Percentiles rank a stretch among this genome's conserved stretches.
phyloP scores from a whole-genome alignment of 2,797 vertebrate species.

The Epinephelus coioides region DNA sequence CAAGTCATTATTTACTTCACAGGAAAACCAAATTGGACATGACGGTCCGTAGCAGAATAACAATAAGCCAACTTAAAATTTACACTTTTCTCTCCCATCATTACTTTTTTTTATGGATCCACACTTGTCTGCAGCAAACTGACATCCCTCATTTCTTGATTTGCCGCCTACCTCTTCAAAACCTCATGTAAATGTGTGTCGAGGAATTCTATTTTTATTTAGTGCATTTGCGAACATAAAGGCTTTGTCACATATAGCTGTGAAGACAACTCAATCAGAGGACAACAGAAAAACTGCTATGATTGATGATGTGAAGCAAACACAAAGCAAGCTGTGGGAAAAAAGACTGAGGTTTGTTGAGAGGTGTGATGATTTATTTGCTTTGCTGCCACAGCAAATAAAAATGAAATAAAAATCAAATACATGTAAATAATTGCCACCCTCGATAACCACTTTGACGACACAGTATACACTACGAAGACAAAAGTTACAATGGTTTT shows the following conservation, averaged over 20 bases:
- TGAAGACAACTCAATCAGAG: slow-evolving; percentile 76
- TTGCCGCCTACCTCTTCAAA: slow-evolving; percentile 69
- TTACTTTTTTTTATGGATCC: slow-evolving; percentile 50
- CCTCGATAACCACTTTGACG: slow-evolving; percentile 22
- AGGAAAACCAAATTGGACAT: slow-evolving; percentile 70
- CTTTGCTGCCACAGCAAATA: slow-evolving; percentile 65
- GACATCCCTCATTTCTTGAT: slow-evolving; percentile 76
- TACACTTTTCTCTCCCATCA: slow-evolving; percentile 43
- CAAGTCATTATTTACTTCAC: slow-evolving; percentile 57
- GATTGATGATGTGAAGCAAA: slow-evolving; percentile 78
- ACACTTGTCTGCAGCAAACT: slow-evolving; percentile 65
- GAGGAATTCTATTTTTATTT: slow-evolving; percentile 81
- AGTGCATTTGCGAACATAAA: slow-evolving; percentile 72
- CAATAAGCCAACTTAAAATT: slow-evolving; percentile 61
- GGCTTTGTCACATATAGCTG: slow-evolving; percentile 71
- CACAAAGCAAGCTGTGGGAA: slow-evolving; percentile 57
- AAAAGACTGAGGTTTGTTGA: slow-evolving; percentile 44
- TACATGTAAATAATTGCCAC: slow-evolving; percentile 39
- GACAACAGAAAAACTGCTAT: slow-evolving; percentile 57
- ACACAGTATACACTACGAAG: background rate
- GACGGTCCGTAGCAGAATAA: slow-evolving; percentile 64
- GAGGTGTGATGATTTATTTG: slow-evolving; percentile 69
- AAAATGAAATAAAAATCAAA: slow-evolving; percentile 51
- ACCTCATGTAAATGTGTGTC: slow-evolving; percentile 69
- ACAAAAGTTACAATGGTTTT: slow-evolving; percentile 1